Percentiles rank a stretch among this genome's conserved stretches.
phyloP scores from a whole-genome alignment of 2,888 invertebrate species.

The Platycnemis pennipes region DNA sequence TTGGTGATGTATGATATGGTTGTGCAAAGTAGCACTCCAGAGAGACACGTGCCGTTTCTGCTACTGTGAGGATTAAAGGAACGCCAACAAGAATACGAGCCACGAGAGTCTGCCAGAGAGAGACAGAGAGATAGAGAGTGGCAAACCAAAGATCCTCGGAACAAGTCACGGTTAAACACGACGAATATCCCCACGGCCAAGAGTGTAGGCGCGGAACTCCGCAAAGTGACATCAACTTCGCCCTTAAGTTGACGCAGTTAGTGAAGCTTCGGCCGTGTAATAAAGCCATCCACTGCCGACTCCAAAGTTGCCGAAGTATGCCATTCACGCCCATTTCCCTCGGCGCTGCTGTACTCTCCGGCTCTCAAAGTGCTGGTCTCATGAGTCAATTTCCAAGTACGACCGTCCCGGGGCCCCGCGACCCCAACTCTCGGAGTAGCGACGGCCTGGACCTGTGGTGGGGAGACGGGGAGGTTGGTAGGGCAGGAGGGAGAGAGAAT shows the following conservation, averaged over 20 bases:
- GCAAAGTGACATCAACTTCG: not conserved
- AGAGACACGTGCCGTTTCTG: not conserved
- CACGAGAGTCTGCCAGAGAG: not conserved
- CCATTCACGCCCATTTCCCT: constrained; percentile 4
- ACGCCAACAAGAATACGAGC: not conserved
- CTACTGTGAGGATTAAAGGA: not conserved
- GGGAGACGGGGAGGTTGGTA: too few relatives aligned
- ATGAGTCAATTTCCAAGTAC: constrained; percentile 18
- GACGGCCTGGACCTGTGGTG: too few relatives aligned
- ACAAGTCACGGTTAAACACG: not conserved
- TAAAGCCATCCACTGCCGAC: not conserved
- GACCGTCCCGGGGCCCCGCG: not conserved
- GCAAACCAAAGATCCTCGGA: not conserved
- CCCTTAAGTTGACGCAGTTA: constrained; percentile 4
- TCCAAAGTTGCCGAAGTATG: not conserved
- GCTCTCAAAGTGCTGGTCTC: not conserved
- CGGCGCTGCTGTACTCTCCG: not conserved
- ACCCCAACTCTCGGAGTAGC: not conserved
- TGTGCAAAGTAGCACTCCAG: too few relatives aligned
- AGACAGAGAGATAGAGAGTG: too few relatives aligned
- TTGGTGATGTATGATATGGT: too few relatives aligned
- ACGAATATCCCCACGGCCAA: not conserved
- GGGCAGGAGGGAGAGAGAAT: not conserved
- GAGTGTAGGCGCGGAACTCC: not conserved
- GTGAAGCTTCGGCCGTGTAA: constrained; percentile 16